A percentile compares a stretch with the other conserved stretches of the same genome.
These are phyloP conservation scores for Aurelia aurita DNA, from an alignment of 30 jellyfish, hydroid and myxozoan genomes.

Conservation along the genomic window DNA sequence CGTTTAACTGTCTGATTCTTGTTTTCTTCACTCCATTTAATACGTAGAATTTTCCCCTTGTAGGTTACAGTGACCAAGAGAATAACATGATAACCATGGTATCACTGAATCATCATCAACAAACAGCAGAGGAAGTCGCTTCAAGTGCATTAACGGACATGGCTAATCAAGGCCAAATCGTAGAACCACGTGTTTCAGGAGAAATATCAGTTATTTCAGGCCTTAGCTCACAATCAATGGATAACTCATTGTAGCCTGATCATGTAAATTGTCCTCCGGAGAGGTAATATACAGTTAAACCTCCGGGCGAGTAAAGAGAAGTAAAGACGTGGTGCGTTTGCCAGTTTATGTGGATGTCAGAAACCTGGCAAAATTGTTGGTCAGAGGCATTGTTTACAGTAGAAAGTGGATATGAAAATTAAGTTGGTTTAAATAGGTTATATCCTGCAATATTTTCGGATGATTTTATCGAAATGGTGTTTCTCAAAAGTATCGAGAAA, in stretches of 20 bases:
- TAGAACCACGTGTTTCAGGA: conserved; percentile 21
- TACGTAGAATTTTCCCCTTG: not conserved
- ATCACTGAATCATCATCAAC: conserved; percentile 25
- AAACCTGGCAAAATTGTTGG: no score
- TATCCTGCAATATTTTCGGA: no score
- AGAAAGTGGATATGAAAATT: no score
- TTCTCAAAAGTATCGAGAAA: no score
- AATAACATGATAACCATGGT: conserved; percentile 1
- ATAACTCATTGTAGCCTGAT: conserved; percentile 2
- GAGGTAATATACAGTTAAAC: not conserved
- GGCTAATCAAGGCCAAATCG: conserved; percentile 76
- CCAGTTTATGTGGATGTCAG: no score
- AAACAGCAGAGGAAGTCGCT: conserved; percentile 94
- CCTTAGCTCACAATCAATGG: conserved; percentile 33
- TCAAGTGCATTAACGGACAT: conserved; percentile 96
- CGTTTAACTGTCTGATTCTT: no score
- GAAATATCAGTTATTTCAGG: conserved; percentile 59
- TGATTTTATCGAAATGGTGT: no score
- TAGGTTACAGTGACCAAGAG: conserved; percentile 2
- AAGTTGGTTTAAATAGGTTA: no score
- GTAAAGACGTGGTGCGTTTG: no score
- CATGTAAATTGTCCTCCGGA: not conserved
- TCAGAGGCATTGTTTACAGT: no score
- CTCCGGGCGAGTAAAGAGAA: no score
- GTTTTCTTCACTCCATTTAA: no score